Base-by-base conservation (phyloP, 2,113 vertebrate species). In the Rhagologus leucostigma region DNA sequence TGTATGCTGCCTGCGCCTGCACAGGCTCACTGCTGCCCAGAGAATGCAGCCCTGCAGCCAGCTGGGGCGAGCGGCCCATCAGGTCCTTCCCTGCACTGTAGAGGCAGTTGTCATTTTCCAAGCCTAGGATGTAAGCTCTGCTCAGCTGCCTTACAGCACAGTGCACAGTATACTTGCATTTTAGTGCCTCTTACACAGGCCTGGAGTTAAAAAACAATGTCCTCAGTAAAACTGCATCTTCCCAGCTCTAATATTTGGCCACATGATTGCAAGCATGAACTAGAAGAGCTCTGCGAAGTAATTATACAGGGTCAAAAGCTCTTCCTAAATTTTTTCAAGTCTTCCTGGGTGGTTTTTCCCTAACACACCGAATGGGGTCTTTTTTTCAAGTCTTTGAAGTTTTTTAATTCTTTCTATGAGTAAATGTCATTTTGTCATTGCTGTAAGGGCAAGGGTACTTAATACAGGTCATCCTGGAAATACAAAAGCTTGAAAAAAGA, bases 11-110 rank as follows among this genome's bases (percentile, higher is more conserved):
- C 52, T 46, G 57, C 52, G 56, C 29, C 27, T 60, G 62, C 10
- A 2, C 30, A 24, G 70, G 41, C 56, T 91, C 47, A 15, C 46
- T 2, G 2, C 56, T 42, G n/a, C 33, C 41, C 32, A 17, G n/a
- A 80, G 53, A 29, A 55, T 30, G 8, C 17, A 39, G 42, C 13
- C 13, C 26, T 53, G 57, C 47, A 76, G 39, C 26, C 26, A 35
- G 4, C 4, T 84, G 3, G 9, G 63, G 30, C 0, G 2, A 79
- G 20, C n/a, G 39, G 17, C 15, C 27, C 14, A 2, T 3, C 6
- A 7, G 13, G 32, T 47, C 32, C 37, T 79, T 70, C 42, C 19
- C 13, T 5, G 2, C 3, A 3, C 29, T 53, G 16, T 6, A 7
- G 27, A 41, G 11, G 22, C 30, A 35, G 15, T 41, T 1, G 2